Evolutionary conservation across 2,888 invertebrate species (phyloP), one percentile per base, ranked within the genome.

Genomic region (Morpho helenor): DNA sequence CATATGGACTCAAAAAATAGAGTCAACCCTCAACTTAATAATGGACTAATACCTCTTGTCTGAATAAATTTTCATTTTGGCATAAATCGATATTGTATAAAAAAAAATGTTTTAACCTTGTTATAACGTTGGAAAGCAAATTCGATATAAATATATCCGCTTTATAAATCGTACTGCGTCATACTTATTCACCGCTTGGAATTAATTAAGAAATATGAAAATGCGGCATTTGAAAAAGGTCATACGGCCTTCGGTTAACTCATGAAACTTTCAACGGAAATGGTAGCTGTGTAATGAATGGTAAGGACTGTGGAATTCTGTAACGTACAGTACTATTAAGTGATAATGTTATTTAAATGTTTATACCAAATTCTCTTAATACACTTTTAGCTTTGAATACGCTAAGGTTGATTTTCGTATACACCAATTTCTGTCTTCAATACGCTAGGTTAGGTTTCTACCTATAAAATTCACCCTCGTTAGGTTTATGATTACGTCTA

Each of bases 391-490:
- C 2, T 31, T 31, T 31, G 5, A 31, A 31, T 31, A 31, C 3
- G 3, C 22, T 58, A 62, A 39, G 31, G 52, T 46, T 41, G 16
- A 54, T 44, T 57, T 53, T 60, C 44, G 57, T 23, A 10, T 42
- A 40, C 47, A 39, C 7, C 16, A 16, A 52, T 42, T 44, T 53
- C 23, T n/a, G n/a, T n/a, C 54, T 31, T 49, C 8, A 43, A 48
- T 46, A 52, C 56, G 53, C 52, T 56, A 55, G 49, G 50, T 41
- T 9, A 23, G 46, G 45, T 40, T 59, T 59, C 50, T 63, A 59
- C 61, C 58, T 66, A 65, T 64, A 51, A 62, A 63, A 66, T 67
- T 64, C 62, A 64, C 68, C 66, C 65, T 64, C 64, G 65, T 61
- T 61, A 59, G 53, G 52, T 64, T 65, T 60, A 45, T 61, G 61